Percentiles rank a stretch among this genome's conserved stretches.
These are phyloP conservation scores for Apoderus coryli DNA, from an alignment of 2,888 invertebrate species.

Conservation along the genomic window DNA sequence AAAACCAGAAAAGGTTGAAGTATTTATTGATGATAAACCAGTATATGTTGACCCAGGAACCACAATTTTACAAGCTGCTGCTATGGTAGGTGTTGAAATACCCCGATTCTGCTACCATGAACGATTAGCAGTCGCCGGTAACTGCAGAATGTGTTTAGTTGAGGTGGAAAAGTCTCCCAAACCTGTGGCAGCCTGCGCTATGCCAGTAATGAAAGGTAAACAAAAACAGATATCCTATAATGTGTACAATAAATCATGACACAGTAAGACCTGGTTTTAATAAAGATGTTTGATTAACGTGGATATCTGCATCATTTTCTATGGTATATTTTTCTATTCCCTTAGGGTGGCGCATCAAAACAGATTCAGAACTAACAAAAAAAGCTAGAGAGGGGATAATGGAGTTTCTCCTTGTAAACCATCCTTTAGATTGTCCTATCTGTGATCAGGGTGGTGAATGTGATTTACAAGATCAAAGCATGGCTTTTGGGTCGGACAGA, in stretches of 20 bases:
- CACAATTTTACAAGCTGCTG: slow-evolving; percentile 92
- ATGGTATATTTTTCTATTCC: no score
- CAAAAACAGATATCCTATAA: not conserved
- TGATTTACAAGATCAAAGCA: slow-evolving; percentile 94
- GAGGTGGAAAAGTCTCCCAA: slow-evolving; percentile 98
- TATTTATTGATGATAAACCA: slow-evolving; percentile 93
- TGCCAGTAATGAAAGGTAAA: slow-evolving; percentile 95
- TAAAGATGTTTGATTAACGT: slow-evolving; percentile 3
- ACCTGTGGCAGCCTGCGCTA: slow-evolving; percentile 97
- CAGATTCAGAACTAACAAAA: slow-evolving; percentile 78
- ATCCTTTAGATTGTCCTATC: slow-evolving; percentile 98
- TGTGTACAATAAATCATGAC: no score
- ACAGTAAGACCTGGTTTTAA: not conserved
- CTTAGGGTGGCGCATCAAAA: slow-evolving; percentile 88
- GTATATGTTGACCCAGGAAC: slow-evolving; percentile 92
- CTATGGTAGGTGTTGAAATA: slow-evolving; percentile 90
- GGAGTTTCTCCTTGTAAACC: slow-evolving; percentile 97
- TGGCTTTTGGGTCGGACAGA: slow-evolving; percentile 94
- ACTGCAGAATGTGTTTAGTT: slow-evolving; percentile 98
- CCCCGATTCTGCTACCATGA: slow-evolving; percentile 99
- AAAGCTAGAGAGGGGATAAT: slow-evolving; percentile 78
- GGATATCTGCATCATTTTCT: slow-evolving; percentile 7
- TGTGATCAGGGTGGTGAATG: slow-evolving; percentile 97
- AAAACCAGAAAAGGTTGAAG: slow-evolving; percentile 63
- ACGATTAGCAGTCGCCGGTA: slow-evolving; percentile 93